Percentiles rank a stretch among this genome's conserved stretches.
Conservation (phyloP, 2,888 invertebrate species). For the Volucella bombylans region DNA sequence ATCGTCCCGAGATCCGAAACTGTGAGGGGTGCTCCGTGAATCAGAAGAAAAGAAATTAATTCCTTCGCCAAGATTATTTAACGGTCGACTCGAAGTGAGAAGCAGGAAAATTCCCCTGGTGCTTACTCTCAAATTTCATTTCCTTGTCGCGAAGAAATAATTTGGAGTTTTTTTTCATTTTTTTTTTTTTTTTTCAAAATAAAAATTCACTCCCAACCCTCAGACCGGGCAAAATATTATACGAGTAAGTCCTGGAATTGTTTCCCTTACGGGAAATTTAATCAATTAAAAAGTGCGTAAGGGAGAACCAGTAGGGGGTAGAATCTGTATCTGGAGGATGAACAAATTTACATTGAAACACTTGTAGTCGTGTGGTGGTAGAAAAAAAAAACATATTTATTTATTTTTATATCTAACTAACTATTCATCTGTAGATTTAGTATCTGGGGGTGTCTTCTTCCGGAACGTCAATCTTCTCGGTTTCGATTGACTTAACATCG, state of each 20-base stretch:
- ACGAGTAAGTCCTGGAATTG: conserved; percentile 11
- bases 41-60: conserved; percentile 69
- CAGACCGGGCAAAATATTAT: conserved; percentile 19
- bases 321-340: background rate
- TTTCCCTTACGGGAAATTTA: conserved; percentile 59
- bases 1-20: conserved; percentile 35
- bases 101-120: conserved; percentile 22
- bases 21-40: conserved; percentile 4
- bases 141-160: conserved; percentile 32
- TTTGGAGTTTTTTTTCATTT: conserved; percentile 34
- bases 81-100: conserved; percentile 62
- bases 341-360: conserved; percentile 21
- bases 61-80: conserved; percentile 70
- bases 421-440: conserved; percentile 50
- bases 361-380: conserved; percentile 36
- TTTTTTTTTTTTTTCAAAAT: conserved; percentile 17
- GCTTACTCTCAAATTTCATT: conserved; percentile 53
- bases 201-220: conserved; percentile 3
- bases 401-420: conserved; percentile 37
- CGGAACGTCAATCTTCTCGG: conserved; percentile 50
- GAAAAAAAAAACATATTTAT: conserved; percentile 37
- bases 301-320: conserved; percentile 8
- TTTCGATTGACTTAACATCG: conserved; percentile 55
- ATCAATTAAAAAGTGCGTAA: conserved; percentile 64
- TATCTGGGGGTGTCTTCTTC: conserved; percentile 43